Percentiles rank a stretch among this genome's conserved stretches.
Conservation (phyloP, 1,140 invertebrate species). For the Drosophila simulans region DNA sequence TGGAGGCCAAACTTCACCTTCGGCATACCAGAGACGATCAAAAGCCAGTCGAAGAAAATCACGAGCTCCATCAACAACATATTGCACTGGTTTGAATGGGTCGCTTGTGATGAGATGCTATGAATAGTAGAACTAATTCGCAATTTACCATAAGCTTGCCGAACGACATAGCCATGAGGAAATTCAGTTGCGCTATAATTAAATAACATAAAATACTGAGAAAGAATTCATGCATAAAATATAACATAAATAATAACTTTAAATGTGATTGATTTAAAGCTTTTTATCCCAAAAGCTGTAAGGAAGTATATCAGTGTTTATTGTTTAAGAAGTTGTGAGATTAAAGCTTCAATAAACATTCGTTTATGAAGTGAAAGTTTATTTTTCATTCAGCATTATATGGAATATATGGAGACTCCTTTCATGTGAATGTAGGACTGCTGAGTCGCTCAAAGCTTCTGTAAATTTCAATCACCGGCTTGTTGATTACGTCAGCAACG, state of each 20-base stretch:
- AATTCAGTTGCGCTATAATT: not conserved
- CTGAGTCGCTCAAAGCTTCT: not conserved
- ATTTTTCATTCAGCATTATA: no score
- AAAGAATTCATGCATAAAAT: no score
- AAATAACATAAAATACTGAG: no score
- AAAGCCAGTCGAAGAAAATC: not conserved
- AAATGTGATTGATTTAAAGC: no score
- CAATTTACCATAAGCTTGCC: not conserved
- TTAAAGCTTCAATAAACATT: no score
- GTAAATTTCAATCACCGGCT: not conserved
- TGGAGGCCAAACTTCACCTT: not conserved
- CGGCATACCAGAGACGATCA: not conserved
- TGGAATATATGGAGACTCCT: no score
- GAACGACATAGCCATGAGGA: not conserved
- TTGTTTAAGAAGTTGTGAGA: no score
- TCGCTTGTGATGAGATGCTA: not conserved
- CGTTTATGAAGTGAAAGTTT: no score
- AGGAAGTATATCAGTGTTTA: no score
- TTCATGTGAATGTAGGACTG: no score
- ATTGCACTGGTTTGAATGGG: not conserved
- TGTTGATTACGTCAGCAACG: constrained; percentile 4
- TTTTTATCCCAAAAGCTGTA: no score
- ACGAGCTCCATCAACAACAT: not conserved
- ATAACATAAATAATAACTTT: not conserved
- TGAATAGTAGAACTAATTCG: not conserved